phyloP scores from a whole-genome alignment of 2,113 vertebrate genomes.

The Sardina pilchardus region DNA sequence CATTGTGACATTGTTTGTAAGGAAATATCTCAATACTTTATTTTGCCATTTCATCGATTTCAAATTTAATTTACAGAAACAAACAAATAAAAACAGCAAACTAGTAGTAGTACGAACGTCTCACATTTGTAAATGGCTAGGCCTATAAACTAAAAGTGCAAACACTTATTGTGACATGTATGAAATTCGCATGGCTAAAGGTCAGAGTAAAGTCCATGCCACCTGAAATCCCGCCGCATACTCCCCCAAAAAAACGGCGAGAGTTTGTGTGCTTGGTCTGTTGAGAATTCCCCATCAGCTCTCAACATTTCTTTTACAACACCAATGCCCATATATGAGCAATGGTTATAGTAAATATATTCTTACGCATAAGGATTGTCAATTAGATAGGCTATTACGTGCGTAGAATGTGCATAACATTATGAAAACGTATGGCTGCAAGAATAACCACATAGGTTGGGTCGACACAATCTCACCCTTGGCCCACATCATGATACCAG shows the following conservation, averaged over 20 bases:
- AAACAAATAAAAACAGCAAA: slow-evolving; percentile 42
- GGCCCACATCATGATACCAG: background rate
- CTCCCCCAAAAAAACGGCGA: background rate
- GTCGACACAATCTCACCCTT: background rate
- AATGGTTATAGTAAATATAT: background rate
- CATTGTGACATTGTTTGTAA: slow-evolving; percentile 27
- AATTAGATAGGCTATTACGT: background rate
- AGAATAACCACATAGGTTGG: background rate
- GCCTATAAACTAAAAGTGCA: slow-evolving; percentile 42
- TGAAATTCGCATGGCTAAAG: background rate
- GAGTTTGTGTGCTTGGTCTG: background rate
- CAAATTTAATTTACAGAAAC: slow-evolving; percentile 45
- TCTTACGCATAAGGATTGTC: background rate
- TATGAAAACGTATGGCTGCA: background rate
- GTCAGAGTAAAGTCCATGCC: background rate
- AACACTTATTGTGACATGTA: slow-evolving; percentile 39
- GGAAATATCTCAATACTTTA: slow-evolving; percentile 53
- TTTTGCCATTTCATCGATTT: slow-evolving; percentile 45
- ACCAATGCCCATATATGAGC: background rate
- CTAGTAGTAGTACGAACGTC: slow-evolving; percentile 41
- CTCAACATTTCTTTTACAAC: background rate
- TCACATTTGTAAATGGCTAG: slow-evolving; percentile 30
- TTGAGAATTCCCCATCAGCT: background rate
- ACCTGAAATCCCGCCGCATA: background rate
- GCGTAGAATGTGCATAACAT: background rate